phyloP scores from a whole-genome alignment of 2,888 invertebrate genomes.

The Plebejus anna region DNA sequence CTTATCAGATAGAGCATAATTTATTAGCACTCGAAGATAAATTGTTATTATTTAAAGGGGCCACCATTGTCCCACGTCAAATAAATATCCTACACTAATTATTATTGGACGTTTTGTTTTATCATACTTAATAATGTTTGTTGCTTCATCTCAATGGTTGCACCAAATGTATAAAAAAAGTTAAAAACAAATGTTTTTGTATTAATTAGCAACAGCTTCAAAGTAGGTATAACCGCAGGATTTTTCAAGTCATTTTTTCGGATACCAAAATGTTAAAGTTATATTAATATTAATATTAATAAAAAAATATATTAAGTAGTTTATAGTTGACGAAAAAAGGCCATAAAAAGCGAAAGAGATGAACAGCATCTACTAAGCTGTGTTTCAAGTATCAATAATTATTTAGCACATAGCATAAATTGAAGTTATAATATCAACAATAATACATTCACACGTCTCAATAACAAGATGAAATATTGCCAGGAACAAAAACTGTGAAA shows the following conservation, averaged over 20 bases:
- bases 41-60: constrained; percentile 38
- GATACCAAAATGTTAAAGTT: no score
- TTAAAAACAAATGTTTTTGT: no score
- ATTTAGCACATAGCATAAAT: not conserved
- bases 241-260: no score
- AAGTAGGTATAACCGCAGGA: no score
- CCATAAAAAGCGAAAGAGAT: no score
- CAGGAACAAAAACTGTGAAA: constrained; percentile 1
- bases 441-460: constrained; percentile 19
- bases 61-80: not conserved
- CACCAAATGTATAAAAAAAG: no score
- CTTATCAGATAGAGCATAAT: constrained; percentile 62
- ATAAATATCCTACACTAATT: constrained; percentile 13
- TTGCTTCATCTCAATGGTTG: not conserved
- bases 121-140: not conserved
- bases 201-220: no score
- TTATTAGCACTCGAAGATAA: constrained; percentile 56
- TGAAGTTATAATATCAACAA: not conserved
- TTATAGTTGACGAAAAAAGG: no score
- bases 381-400: no score
- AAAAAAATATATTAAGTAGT: no score
- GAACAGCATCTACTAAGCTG: no score
- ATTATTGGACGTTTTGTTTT: not conserved
- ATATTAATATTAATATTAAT: no score
- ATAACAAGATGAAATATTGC: constrained; percentile 10